phyloP scores from a whole-genome alignment of 2,888 invertebrate species.

The Agrochola lota region DNA sequence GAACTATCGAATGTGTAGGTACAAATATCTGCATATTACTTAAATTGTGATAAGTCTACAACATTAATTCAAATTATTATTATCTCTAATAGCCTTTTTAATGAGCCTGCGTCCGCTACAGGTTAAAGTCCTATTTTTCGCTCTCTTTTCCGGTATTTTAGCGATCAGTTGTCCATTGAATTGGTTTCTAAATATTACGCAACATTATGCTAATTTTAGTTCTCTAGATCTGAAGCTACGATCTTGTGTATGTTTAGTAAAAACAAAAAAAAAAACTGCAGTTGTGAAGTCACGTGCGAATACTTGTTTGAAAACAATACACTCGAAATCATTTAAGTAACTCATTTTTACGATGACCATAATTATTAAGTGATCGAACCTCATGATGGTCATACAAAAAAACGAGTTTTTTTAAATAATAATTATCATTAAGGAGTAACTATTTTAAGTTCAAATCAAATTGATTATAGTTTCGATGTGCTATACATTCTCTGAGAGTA shows the following conservation, averaged over 20 bases:
- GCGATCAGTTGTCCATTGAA: not conserved
- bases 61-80: not conserved
- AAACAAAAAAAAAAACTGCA: not conserved
- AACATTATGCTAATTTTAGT: conserved; percentile 6
- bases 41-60: not conserved
- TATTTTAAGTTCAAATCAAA: conserved; percentile 39
- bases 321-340: not conserved
- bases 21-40: not conserved
- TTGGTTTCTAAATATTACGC: conserved; percentile 3
- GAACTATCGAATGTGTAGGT: not conserved
- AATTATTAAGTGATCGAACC: conserved; percentile 18
- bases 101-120: not conserved
- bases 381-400: not conserved
- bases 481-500: conserved; percentile 58
- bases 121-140: too few species aligned
- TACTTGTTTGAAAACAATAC: not conserved
- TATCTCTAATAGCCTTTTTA: not conserved
- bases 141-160: too few species aligned
- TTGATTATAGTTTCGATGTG: conserved; percentile 42
- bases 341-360: not conserved
- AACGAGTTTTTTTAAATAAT: conserved; percentile 29
- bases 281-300: not conserved
- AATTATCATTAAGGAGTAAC: conserved; percentile 16
- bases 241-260: conserved; percentile 22
- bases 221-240: not conserved